These are phyloP conservation scores for Miniopterus natalensis DNA, from an alignment of 2,113 vertebrate genomes.

Conservation along the genomic window DNA sequence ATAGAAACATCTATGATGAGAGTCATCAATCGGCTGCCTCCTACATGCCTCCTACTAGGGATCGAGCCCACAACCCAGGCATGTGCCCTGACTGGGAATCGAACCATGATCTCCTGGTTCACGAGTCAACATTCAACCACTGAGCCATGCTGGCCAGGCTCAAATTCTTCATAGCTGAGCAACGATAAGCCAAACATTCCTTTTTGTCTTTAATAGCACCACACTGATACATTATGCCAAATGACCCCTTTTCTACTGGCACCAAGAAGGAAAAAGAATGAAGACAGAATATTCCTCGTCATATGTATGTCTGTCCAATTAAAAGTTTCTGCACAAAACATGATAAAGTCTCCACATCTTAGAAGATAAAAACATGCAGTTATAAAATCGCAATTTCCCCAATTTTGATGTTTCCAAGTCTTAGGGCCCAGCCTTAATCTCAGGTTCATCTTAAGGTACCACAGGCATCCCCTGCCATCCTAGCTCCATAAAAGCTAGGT, in stretches of 20 bases:
- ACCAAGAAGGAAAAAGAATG: neutral
- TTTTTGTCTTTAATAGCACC: neutral
- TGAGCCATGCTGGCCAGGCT: too few species aligned
- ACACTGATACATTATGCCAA: neutral
- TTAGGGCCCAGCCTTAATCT: neutral
- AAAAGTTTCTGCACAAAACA: neutral
- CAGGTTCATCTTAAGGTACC: neutral
- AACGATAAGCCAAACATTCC: neutral
- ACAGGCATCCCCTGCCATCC: neutral
- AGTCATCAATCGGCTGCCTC: too few species aligned
- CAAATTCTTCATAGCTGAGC: neutral
- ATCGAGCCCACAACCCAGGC: too few species aligned
- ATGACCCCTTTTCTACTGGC: neutral
- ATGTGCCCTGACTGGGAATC: too few species aligned
- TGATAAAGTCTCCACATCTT: slow-evolving; percentile 11
- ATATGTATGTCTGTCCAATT: neutral
- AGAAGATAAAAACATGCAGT: neutral
- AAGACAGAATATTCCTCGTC: neutral
- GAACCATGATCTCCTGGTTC: too few species aligned
- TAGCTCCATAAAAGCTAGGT: neutral
- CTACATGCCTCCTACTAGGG: too few species aligned
- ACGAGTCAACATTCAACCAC: too few species aligned
- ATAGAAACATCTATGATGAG: too few species aligned
- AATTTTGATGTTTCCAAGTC: neutral
- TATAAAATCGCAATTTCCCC: neutral